Evolutionary conservation across 2,888 invertebrate species (phyloP), one percentile per base, ranked within the genome.

Genomic region (Dendrolimus pini): DNA sequence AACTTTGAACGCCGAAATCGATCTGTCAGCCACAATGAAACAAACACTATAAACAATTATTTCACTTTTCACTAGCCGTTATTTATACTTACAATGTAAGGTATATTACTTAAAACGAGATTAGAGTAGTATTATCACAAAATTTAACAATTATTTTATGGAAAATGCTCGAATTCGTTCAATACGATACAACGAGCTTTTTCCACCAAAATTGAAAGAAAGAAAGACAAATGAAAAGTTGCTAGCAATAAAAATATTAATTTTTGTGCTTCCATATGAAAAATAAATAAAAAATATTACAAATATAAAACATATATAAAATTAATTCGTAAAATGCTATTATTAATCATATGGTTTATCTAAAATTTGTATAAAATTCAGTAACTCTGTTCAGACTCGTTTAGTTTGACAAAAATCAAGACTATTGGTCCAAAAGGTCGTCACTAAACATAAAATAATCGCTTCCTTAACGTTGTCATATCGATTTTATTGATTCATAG

Each of bases 1-100:
- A 85, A 84, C 76, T 75, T 72, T 64, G 69, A 77, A 82, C 78
- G 83, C 80, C 76, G 79, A 81, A 47, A 85, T 85, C 82, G 83
- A 85, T 83, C 80, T 80, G 83, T 82, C 82, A 84, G 67, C 62
- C 58, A 61, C 69, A 68, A 66, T 61, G 47, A 47, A 61, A 59
- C 60, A 55, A 63, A 64, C 61, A 61, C 61, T 47, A 47, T 47
- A 47, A 12, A 47, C 9, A 47, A 7, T 47, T 71, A 55, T 57
- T 54, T 18, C 55, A 58, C 54, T 56, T 61, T 58, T 52, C 59
- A 59, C 55, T 41, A 42, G 14, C 10, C 9, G 47, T 9, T 53
- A 41, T 52, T 61, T 60, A 56, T 56, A 61, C 42, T 55, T 57
- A 59, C 53, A 60, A 58, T 14, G 42, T 57, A 54, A 58, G 54